Conservation (phyloP, 2,797 vertebrate genomes). For the Mionectes olivaceus region DNA sequence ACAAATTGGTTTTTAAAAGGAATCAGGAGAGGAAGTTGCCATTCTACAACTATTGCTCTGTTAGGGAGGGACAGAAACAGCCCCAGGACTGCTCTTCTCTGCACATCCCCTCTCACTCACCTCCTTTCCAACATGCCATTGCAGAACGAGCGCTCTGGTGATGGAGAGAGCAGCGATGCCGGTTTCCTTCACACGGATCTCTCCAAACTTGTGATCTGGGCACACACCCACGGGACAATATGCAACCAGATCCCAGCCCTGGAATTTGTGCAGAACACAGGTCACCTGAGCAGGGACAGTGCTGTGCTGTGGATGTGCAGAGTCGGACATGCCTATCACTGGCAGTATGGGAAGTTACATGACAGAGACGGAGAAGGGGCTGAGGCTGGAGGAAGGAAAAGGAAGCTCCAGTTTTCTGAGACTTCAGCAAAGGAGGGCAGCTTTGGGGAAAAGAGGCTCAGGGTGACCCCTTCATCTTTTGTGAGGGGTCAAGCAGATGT, state of each 20-base stretch:
- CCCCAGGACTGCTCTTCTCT: background rate
- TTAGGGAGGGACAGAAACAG: background rate
- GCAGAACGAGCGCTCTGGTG: background rate
- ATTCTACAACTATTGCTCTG: accelerated
- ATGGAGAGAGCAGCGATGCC: accelerated
- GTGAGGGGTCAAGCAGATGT: background rate
- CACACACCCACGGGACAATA: conserved; percentile 54
- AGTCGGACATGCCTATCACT: conserved; percentile 34
- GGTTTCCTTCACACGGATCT: background rate
- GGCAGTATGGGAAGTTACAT: background rate
- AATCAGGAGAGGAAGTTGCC: background rate
- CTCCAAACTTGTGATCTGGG: conserved; percentile 53
- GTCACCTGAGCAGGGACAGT: background rate
- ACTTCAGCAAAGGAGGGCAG: background rate
- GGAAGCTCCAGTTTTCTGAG: background rate
- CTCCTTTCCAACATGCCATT: background rate
- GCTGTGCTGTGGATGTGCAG: conserved; percentile 47
- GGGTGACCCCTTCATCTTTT: background rate
- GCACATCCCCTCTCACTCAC: background rate
- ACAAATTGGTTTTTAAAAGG: background rate
- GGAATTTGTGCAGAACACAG: background rate
- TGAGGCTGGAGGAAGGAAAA: background rate
- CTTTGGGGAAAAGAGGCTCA: background rate
- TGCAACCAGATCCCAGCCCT: conserved; percentile 34
- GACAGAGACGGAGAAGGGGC: background rate